Percentiles rank a stretch among this genome's conserved stretches.
Conservation (phyloP, 2,888 invertebrate genomes). For the Epirrita christyi region DNA sequence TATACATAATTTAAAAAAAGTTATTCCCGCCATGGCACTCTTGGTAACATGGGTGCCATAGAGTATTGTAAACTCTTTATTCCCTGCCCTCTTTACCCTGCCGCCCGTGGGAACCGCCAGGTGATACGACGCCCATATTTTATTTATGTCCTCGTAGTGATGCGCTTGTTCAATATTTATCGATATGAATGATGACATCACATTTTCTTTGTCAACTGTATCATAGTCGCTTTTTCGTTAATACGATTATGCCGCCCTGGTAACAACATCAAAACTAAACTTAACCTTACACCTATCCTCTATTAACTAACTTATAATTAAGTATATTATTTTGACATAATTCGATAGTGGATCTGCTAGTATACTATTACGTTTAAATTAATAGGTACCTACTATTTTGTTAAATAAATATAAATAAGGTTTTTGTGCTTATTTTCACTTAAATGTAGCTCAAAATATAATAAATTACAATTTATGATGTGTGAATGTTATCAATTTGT, state of each 20-base stretch:
- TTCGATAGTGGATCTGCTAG: no score
- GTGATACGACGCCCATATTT: conserved; percentile 67
- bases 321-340: no score
- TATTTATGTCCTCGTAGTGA: conserved; percentile 58
- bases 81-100: neutral
- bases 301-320: no score
- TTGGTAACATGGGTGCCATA: neutral
- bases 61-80: conserved; percentile 40
- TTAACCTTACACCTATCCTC: no score
- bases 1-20: no score
- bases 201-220: no score
- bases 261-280: no score
- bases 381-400: no score
- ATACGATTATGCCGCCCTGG: no score
- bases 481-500: neutral
- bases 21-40: no score
- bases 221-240: no score
- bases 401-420: neutral
- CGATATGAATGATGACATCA: conserved; percentile 18
- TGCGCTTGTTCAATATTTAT: conserved; percentile 36
- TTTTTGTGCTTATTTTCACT: neutral
- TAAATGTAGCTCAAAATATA: neutral
- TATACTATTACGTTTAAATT: no score
- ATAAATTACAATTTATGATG: conserved; percentile 1
- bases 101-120: conserved; percentile 51